A percentile compares a stretch with the other conserved stretches of the same genome.
Evolutionary conservation across 2,797 vertebrate species (phyloP).

Genomic region (Sorex maritimensis): DNA sequence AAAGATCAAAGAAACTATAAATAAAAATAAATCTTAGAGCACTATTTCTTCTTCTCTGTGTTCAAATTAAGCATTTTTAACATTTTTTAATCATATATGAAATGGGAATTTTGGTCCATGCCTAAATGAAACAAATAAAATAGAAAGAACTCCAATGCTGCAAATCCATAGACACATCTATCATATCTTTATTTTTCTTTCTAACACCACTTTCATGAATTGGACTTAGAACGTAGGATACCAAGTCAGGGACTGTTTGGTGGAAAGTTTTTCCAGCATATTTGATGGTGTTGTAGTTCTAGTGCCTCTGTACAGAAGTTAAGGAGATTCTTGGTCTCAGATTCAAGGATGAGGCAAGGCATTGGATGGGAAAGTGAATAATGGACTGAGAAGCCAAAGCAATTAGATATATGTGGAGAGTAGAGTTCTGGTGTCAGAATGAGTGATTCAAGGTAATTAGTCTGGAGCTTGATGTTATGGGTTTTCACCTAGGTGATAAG

Average conservation of each 20-base stretch:
- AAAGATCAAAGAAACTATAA: background rate
- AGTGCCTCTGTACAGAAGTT: background rate
- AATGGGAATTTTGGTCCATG: background rate
- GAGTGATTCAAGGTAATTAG: background rate
- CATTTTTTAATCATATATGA: background rate
- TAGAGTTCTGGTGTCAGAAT: background rate
- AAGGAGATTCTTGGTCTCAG: background rate
- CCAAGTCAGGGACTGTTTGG: background rate
- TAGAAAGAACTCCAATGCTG: background rate
- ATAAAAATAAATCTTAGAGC: background rate
- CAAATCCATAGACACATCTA: background rate
- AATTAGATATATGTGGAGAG: background rate
- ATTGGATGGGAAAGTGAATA: background rate
- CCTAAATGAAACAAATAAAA: background rate
- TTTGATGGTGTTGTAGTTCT: background rate
- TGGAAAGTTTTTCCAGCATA: background rate
- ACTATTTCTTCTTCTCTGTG: background rate
- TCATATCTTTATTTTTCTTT: background rate
- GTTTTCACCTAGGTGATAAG: background rate
- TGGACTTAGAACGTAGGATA: background rate
- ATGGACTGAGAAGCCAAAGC: background rate
- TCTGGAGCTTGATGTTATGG: background rate
- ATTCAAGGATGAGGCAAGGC: background rate
- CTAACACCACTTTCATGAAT: background rate
- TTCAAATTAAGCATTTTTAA: conserved; percentile 5